Base-by-base conservation (phyloP, 1,140 invertebrate species). In the Hylaeus anthracinus region DNA sequence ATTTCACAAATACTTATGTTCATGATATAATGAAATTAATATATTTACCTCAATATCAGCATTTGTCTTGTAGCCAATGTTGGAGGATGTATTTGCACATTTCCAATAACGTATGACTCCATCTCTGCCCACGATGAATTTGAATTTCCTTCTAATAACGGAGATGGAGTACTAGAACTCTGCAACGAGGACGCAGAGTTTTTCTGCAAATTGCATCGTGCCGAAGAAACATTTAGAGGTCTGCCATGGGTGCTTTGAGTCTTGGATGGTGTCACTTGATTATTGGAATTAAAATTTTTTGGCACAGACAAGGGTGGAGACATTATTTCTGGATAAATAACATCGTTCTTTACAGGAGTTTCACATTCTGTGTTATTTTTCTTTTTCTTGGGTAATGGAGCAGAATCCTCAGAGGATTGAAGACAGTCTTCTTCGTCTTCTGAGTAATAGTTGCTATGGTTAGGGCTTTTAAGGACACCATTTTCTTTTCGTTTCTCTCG, bases 91-190 rank as follows among this genome's bases (percentile, higher is more conserved):
- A 99, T 96, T 90, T 97, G 97, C 85, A 97, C 94, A 51, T 94
- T 95, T 80, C 97, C 97, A 86, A 98, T 98, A 53, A 98, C 96
- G 88, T 96, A 97, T 0, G 96, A 96, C 90, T 98, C 97, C 94
- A 98, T 95, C 92, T 98, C 97, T 1, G 96, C 96, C 98, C 97
- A 98, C 48, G 97, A 98, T 61, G 97, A 98, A 92, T 98, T 98
- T 81, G 93, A 95, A 94, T 92, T 94, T 67, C 89, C 94, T 90
- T 93, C 93, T 10, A 91, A 72, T 0, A 88, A 41, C 1, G 74
- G 82, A 3, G 86, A 88, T 45, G 90, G 88, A 12, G 85, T 83
- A 61, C 61, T 87, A 9, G 74, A 72, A 43, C 51, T 77, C 55
- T 88, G 88, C 43, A 48, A 55, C 10, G 75, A 81, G 71, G 87